These are phyloP conservation scores for Agriopis aurantiaria DNA, from an alignment of 2,888 invertebrate species.

Conservation along the genomic window DNA sequence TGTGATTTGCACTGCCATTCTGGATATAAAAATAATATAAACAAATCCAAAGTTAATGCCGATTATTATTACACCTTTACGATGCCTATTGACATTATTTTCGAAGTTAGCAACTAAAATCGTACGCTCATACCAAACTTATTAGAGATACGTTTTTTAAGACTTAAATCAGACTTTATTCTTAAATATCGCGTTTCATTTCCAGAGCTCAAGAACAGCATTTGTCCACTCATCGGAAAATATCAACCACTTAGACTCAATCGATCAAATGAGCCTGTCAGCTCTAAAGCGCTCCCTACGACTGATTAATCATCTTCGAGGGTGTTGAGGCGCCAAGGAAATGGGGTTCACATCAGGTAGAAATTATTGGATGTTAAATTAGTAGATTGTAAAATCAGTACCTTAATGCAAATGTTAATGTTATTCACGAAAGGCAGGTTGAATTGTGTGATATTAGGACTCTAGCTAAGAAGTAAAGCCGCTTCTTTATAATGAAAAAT, in stretches of 20 bases:
- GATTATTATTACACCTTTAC: too few relatives aligned
- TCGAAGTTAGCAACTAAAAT: too few relatives aligned
- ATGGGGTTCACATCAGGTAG: slow-evolving; percentile 7
- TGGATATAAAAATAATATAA: too few relatives aligned
- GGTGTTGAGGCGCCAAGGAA: slow-evolving; percentile 1
- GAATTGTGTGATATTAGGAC: background rate
- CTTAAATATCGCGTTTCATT: background rate
- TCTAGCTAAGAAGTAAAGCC: background rate
- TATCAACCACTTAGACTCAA: slow-evolving; percentile 20
- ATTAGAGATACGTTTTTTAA: too few relatives aligned
- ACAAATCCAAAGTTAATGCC: too few relatives aligned
- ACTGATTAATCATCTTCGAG: slow-evolving; percentile 30
- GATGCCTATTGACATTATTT: too few relatives aligned
- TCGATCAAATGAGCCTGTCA: slow-evolving; percentile 34
- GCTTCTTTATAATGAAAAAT: background rate
- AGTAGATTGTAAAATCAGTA: background rate
- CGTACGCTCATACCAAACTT: background rate
- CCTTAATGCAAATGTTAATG: too few relatives aligned
- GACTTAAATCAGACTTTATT: background rate
- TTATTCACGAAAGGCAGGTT: too few relatives aligned
- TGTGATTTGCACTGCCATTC: too few relatives aligned
- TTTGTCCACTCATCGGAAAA: slow-evolving; percentile 19
- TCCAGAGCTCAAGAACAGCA: slow-evolving; percentile 8
- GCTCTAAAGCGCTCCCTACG: slow-evolving; percentile 13
- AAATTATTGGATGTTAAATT: background rate